Base-by-base conservation (phyloP, 2,888 invertebrate species). In the Acleris emargana region DNA sequence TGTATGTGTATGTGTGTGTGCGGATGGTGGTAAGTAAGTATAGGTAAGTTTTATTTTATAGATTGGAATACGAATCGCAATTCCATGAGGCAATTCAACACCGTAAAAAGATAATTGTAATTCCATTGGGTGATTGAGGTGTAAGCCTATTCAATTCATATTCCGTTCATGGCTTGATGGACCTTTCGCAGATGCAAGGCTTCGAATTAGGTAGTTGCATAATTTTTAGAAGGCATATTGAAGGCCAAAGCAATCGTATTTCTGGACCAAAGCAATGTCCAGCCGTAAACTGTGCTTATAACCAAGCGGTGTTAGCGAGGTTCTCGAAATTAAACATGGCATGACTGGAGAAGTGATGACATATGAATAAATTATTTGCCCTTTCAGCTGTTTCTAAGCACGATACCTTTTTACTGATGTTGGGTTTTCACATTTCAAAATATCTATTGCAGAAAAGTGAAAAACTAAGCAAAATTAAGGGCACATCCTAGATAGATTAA, bases 101-200 rank as follows among this genome's bases (percentile, higher is more conserved):
- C 61, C 16, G 25, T 60, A 57, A 66, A 50, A 47, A 55, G 25
- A 57, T 61, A 57, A 55, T 66, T 66, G 60, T 22, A 61, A 66
- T 66, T 66, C 61, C 52, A 60, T 66, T 57, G 60, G 54, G 49
- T 28, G 64, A 57, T 57, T 57, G 60, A 61, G 38, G 38, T 38
- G 38, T 57, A 57, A 57, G 38, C 45, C 60, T 66, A 64, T 66
- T 57, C 51, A 18, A 66, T 66, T 66, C 61, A 51, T 66, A 66
- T 66, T 60, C 66, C 11, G 45, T 61, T 45, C 66, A 51, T 32
- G 60, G 22, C 32, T 38, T 52, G 18, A 61, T 61, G 52, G 51
- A n/a, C 50, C 54, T n/a, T 52, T 43, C 47, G 52, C 47, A 60
- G 49, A 59, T 58, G 52, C 47, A 47, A 49, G 47, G 49, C 38